Base-by-base conservation (phyloP, 2,113 vertebrate species). In the Muscicapa adusta region DNA sequence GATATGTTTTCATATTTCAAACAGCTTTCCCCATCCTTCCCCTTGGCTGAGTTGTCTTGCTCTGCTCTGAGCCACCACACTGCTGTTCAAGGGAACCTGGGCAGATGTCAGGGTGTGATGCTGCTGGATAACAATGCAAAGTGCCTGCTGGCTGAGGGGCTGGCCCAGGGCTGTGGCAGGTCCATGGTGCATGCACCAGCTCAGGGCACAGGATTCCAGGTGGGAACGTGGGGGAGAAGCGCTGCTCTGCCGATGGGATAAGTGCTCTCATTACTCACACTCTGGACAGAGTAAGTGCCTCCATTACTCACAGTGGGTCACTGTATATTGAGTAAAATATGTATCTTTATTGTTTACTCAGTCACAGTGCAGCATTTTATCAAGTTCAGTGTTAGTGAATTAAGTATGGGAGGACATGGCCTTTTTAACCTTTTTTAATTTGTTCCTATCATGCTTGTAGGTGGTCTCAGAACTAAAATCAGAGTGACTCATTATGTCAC, bases 211-310 rank as follows among this genome's bases (percentile, higher is more conserved):
- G 75, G 45, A 15, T 77, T 95, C 84, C 87, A 73, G 70, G 78
- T 62, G 65, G 53, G 71, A 84, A 29, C 0, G 0, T n/a, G 25
- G 66, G 1, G 0, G 38, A 23, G 60, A 70, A 70, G 51, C 5
- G 0, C 36, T 53, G 80, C 72, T 83, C 45, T 0, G 0, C 0
- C 0, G 36, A 76, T 54, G 62, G 86, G 73, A 67, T 95, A 95
- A 96, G 75, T 93, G 75, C 85, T 53, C 75, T 88, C 92, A 95
- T 97, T 93, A 93, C 43, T 97, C 95, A 97, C 73, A 12, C 33
- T 48, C 51, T 31, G 72, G 87, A 95, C 93, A 94, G 85, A 88
- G 9, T 91, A 96, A 96, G 82, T 94, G 78, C 89, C 47, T 75
- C 85, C 68, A 94, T 94, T 93, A 96, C 79, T 94, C 89, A 94